Evolutionary conservation across 2,888 invertebrate species (phyloP).

Genomic region (Ochropleura plecta): DNA sequence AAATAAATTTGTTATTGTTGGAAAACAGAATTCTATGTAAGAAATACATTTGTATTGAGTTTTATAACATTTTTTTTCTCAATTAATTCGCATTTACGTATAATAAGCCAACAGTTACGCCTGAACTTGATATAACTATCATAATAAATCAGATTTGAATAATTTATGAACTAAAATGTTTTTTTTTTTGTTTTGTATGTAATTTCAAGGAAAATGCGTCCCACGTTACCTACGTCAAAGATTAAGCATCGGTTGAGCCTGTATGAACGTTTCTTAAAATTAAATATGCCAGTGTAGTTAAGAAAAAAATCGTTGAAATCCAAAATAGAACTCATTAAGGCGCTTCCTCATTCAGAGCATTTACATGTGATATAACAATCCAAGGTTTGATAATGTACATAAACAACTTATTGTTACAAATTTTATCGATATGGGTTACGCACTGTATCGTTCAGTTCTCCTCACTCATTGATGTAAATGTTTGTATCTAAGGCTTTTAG

Average conservation of each 20-base stretch:
- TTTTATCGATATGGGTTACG: neutral
- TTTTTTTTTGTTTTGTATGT: constrained; percentile 19
- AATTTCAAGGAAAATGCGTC: constrained; percentile 22
- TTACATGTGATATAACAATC: neutral
- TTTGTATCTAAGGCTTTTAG: neutral
- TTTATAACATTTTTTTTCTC: constrained; percentile 42
- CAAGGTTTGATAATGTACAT: neutral
- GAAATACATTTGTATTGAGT: constrained; percentile 49
- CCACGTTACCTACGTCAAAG: constrained; percentile 17
- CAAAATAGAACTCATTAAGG: neutral
- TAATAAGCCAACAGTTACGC: constrained; percentile 43
- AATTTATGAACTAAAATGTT: constrained; percentile 28
- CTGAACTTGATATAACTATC: constrained; percentile 36
- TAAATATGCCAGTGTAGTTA: neutral
- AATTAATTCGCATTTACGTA: constrained; percentile 46
- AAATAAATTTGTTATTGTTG: constrained; percentile 70
- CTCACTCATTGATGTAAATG: neutral
- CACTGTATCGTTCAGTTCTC: neutral
- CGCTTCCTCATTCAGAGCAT: neutral
- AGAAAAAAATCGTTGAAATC: neutral
- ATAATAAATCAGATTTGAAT: constrained; percentile 48
- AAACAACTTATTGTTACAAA: neutral
- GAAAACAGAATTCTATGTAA: constrained; percentile 54
- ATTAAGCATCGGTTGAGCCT: constrained; percentile 7
- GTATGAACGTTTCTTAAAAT: neutral